Conservation (phyloP, 2,797 vertebrate species). For the Neosilurus hyrtlii region DNA sequence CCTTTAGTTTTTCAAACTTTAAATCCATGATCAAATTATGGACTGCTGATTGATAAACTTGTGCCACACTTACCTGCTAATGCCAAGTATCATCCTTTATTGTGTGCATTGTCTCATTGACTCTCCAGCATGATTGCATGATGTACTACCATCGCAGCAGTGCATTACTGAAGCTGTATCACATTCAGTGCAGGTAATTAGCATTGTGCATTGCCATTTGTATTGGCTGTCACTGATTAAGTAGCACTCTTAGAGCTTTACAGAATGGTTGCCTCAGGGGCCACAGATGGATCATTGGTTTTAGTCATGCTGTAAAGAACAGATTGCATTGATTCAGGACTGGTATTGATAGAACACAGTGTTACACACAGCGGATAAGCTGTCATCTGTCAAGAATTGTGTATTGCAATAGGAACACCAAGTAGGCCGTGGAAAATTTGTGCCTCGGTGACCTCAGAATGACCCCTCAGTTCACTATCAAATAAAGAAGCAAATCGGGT, state of each 20-base stretch:
- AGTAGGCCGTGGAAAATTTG: neutral
- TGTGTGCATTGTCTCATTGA: neutral
- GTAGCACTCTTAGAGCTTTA: neutral
- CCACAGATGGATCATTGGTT: neutral
- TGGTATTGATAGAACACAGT: neutral
- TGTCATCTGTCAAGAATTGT: neutral
- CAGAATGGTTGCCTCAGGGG: neutral
- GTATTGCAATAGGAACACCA: neutral
- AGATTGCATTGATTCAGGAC: neutral
- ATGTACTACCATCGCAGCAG: neutral
- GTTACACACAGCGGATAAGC: neutral
- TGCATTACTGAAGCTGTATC: neutral
- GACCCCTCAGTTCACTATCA: neutral
- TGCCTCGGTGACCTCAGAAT: neutral
- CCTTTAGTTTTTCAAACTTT: neutral
- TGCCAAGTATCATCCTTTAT: neutral
- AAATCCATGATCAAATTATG: neutral
- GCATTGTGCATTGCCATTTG: neutral
- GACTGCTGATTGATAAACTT: neutral
- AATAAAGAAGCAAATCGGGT: neutral
- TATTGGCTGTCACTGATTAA: neutral
- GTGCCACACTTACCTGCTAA: neutral
- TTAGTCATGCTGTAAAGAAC: conserved; percentile 10
- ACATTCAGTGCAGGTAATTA: neutral
- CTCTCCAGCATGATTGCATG: too few species aligned